These are phyloP conservation scores for Hippopotamus amphibius DNA, from an alignment of 2,113 vertebrate species.

Conservation along the genomic window DNA sequence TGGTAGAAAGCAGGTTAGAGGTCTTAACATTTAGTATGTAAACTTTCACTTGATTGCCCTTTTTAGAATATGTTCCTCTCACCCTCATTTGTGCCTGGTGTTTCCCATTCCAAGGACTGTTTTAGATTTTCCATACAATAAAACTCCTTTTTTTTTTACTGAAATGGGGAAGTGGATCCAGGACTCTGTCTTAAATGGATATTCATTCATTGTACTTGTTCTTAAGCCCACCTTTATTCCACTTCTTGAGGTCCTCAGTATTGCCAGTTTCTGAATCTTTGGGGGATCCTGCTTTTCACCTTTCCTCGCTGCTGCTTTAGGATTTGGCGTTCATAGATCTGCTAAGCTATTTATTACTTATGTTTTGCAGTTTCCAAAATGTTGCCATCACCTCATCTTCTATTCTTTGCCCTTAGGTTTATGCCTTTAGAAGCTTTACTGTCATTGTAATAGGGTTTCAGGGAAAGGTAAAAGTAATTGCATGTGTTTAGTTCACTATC, in stretches of 20 bases:
- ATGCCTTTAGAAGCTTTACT: conserved; percentile 5
- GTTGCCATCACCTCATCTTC: not conserved
- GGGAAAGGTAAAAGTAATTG: not conserved
- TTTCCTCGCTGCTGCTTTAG: conserved; percentile 5
- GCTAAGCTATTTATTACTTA: conserved; percentile 5
- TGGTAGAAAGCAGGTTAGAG: not conserved
- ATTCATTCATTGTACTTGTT: not conserved
- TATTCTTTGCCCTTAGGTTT: not conserved
- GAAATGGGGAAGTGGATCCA: not conserved
- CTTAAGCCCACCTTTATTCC: not conserved
- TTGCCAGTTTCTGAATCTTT: not conserved
- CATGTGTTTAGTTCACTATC: not conserved
- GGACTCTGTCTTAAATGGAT: not conserved
- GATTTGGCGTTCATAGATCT: conserved; percentile 29
- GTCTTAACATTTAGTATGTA: conserved; percentile 4
- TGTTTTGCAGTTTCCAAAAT: conserved; percentile 46
- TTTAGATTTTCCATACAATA: conserved; percentile 1
- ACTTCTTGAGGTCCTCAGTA: conserved; percentile 2
- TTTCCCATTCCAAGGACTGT: not conserved
- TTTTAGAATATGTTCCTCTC: conserved; percentile 1
- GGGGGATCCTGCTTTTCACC: conserved; percentile 36
- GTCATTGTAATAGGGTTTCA: not conserved
- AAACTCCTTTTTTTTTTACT: conserved; percentile 1
- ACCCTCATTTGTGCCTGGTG: not conserved
- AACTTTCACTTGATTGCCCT: not conserved